Conservation (phyloP, 2,888 invertebrate genomes). For the Perithous albicinctus region DNA sequence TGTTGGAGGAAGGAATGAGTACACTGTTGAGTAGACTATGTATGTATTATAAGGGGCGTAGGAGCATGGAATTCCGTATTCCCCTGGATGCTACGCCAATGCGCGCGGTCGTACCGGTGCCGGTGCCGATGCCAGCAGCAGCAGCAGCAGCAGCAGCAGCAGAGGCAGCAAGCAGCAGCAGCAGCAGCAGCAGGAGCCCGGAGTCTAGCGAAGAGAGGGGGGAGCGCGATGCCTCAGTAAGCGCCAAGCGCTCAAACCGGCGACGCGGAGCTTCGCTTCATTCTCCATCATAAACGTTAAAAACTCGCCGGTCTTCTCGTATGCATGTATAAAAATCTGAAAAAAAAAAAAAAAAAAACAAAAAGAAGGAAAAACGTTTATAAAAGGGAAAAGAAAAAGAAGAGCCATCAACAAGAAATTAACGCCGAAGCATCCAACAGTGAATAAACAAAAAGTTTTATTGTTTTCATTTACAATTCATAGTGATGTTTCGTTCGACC, state of each 20-base stretch:
- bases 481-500: constrained; percentile 43
- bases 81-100: constrained; percentile 59
- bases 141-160: constrained; percentile 54
- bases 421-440: background rate
- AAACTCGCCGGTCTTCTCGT: constrained; percentile 38
- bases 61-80: constrained; percentile 31
- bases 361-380: too few species aligned
- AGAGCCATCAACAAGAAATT: background rate
- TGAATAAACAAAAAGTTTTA: constrained; percentile 37
- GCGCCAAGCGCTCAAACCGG: constrained; percentile 76
- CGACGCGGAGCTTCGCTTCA: constrained; percentile 67
- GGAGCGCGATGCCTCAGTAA: constrained; percentile 76
- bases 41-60: constrained; percentile 22
- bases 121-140: constrained; percentile 17
- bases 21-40: constrained; percentile 12
- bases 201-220: constrained; percentile 61
- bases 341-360: too few species aligned
- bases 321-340: too few species aligned
- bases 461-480: constrained; percentile 19
- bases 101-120: constrained; percentile 51
- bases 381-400: background rate
- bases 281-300: constrained; percentile 44
- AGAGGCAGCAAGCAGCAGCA: too few species aligned
- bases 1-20: constrained; percentile 21
- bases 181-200: constrained; percentile 44